phyloP scores from a whole-genome alignment of 2,888 invertebrate species.

The Drosophila pseudotakahashii region DNA sequence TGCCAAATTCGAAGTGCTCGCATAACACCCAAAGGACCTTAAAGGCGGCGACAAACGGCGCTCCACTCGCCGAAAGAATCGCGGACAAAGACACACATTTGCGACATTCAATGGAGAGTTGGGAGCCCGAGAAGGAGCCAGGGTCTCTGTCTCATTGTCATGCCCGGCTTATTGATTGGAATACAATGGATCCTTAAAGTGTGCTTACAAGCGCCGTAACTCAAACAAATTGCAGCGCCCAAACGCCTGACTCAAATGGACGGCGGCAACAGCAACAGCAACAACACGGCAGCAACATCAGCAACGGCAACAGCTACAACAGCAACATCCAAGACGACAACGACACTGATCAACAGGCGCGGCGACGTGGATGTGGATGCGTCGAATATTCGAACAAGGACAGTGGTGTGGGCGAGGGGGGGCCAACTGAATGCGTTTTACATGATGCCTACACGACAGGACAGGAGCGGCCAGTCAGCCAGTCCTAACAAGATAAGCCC shows the following conservation, averaged over 20 bases:
- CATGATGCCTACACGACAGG: constrained; percentile 77
- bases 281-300: constrained; percentile 17
- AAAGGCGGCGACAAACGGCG: constrained; percentile 64
- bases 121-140: constrained; percentile 27
- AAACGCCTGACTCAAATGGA: constrained; percentile 74
- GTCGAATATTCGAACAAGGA: constrained; percentile 30
- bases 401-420: constrained; percentile 1
- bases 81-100: constrained; percentile 50
- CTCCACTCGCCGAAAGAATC: constrained; percentile 46
- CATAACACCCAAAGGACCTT: constrained; percentile 36
- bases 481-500: constrained; percentile 67
- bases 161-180: constrained; percentile 80
- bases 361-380: constrained; percentile 62
- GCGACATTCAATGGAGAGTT: constrained; percentile 61
- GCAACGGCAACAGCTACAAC: constrained; percentile 5
- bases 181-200: constrained; percentile 85
- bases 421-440: constrained; percentile 63
- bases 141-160: constrained; percentile 73
- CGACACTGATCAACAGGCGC: constrained; percentile 77
- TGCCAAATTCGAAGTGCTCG: background rate
- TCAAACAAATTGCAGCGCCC: constrained; percentile 84
- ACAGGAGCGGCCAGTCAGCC: constrained; percentile 63
- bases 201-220: constrained; percentile 85
- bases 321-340: constrained; percentile 29
- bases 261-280: constrained; percentile 19